phyloP scores from a whole-genome alignment of 2,888 invertebrate species.

The Halocaridina rubra region DNA sequence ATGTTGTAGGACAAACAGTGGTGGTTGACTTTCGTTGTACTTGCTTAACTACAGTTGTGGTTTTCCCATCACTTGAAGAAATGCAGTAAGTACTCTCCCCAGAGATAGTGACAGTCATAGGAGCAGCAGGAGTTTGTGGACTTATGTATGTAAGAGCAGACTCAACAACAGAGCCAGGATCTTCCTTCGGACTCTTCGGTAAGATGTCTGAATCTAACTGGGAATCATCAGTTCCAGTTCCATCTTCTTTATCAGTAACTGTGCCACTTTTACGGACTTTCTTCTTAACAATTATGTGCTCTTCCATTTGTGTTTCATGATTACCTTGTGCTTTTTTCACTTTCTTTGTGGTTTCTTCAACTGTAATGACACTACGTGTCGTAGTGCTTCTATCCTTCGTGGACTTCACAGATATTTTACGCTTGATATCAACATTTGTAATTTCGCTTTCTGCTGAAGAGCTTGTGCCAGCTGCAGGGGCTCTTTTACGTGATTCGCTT shows the following conservation, averaged over 20 bases:
- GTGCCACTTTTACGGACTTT: constrained; percentile 51
- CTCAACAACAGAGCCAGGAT: constrained; percentile 53
- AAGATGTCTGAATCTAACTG: constrained; percentile 40
- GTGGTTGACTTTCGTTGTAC: constrained; percentile 48
- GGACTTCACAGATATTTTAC: constrained; percentile 58
- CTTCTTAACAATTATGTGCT: constrained; percentile 62
- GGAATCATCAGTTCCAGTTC: constrained; percentile 40
- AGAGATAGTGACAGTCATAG: constrained; percentile 59
- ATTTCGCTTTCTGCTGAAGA: constrained; percentile 59
- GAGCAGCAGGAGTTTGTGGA: constrained; percentile 55
- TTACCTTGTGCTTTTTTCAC: constrained; percentile 62
- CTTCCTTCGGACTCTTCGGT: constrained; percentile 45
- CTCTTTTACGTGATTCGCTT: constrained; percentile 51
- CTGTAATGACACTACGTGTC: constrained; percentile 60
- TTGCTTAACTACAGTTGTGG: constrained; percentile 61
- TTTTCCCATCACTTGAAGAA: constrained; percentile 55
- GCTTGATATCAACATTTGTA: constrained; percentile 61
- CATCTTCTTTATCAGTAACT: constrained; percentile 49
- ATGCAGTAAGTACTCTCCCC: constrained; percentile 59
- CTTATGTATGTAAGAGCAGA: constrained; percentile 60
- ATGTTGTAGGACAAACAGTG: constrained; percentile 35
- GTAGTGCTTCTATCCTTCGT: constrained; percentile 51
- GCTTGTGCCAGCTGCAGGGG: constrained; percentile 29
- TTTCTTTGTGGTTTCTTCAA: constrained; percentile 62
- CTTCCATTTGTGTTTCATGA: constrained; percentile 58